Base-by-base conservation (phyloP, 1,140 invertebrate genomes). In the Hestina assimilis region DNA sequence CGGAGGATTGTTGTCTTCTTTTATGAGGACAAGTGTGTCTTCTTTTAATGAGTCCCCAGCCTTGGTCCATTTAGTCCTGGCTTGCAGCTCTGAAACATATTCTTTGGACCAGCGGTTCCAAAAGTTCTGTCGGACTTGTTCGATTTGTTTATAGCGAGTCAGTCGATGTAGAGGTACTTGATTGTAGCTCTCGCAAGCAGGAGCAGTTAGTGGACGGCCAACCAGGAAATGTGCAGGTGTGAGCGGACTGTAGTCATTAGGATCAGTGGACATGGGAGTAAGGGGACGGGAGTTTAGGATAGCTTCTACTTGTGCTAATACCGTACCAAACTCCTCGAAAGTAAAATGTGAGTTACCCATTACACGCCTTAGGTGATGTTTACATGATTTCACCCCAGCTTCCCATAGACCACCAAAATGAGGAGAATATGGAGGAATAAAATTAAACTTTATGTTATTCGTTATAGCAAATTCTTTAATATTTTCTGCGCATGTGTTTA, bases 281-380 rank as follows among this genome's bases (percentile, higher is more conserved):
- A 58, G 23, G n/a, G 55, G 55, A 31, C 46, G 46, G 38, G 55
- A 58, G 21, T 58, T 58, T 28, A 58, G 46, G 40, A 58, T 40
- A 15, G 57, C 41, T 46, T 52, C 57, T 14, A 59, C 43, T 35
- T 60, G 57, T 42, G 50, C 21, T 35, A 53, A 38, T 4, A 59
- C 41, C 24, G 54, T 57, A 29, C 45, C 42, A 29, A 57, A 48
- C 45, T 57, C 54, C n/a, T n/a, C n/a, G n/a, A n/a, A n/a, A n/a
- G n/a, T n/a, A n/a, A n/a, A n/a, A n/a, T n/a, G n/a, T n/a, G n/a
- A n/a, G n/a, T n/a, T n/a, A n/a, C n/a, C n/a, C n/a, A n/a, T n/a
- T n/a, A n/a, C n/a, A n/a, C n/a, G n/a, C n/a, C n/a, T n/a, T n/a
- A n/a, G n/a, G n/a, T n/a, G n/a, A n/a, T n/a, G n/a, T n/a, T n/a